Evolutionary conservation across 2,113 vertebrate species (phyloP).

Genomic region (Eptatretus burgeri): DNA sequence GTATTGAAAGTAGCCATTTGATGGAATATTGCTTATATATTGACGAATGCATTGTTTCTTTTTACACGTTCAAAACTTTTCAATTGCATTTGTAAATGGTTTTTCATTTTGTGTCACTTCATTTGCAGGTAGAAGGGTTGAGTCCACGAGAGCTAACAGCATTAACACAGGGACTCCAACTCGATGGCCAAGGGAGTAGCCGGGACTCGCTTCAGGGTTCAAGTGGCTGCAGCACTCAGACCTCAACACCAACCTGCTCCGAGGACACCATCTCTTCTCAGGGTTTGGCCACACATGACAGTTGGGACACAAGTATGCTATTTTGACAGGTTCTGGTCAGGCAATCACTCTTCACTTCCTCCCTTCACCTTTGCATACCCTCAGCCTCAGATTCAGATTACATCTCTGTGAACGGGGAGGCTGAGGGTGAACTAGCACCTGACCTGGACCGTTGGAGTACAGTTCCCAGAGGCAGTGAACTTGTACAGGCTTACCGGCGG

Average conservation of each 20-base stretch:
- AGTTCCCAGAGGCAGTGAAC: conserved; percentile 32
- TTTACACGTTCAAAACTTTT: too few species aligned
- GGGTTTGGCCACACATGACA: not conserved
- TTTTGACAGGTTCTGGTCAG: too few species aligned
- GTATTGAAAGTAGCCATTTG: too few species aligned
- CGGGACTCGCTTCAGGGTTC: too few species aligned
- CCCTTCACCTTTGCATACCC: not conserved
- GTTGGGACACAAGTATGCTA: not conserved
- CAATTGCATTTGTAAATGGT: too few species aligned
- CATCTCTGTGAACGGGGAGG: conserved; percentile 22
- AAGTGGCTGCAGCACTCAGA: not conserved
- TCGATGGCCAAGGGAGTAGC: too few species aligned
- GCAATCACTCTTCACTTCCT: not conserved
- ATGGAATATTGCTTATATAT: too few species aligned
- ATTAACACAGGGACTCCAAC: conserved; percentile 12
- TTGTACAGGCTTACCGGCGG: conserved; percentile 24
- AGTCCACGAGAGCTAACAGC: conserved; percentile 22
- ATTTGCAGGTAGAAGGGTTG: conserved; percentile 1
- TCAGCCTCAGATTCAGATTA: conserved; percentile 26
- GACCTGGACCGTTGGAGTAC: conserved; percentile 37
- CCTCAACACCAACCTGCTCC: not conserved
- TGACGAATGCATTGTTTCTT: too few species aligned
- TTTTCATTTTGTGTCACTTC: too few species aligned
- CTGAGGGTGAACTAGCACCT: conserved; percentile 16
- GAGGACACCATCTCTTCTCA: not conserved